Base-by-base conservation (phyloP, 2,797 vertebrate species). In the Scyliorhinus canicula region DNA sequence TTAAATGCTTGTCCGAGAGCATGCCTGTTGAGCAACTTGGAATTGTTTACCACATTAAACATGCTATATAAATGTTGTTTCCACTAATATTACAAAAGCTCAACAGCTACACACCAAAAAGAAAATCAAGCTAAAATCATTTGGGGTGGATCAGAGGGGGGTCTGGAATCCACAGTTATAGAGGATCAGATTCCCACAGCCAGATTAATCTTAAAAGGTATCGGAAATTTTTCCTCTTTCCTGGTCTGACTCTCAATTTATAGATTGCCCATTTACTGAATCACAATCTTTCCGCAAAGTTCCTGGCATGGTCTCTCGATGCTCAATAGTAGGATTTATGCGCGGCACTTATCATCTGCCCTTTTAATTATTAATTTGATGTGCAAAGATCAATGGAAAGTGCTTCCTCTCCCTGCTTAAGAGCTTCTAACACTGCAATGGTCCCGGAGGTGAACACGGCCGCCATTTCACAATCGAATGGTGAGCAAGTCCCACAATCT, bases 281-380 rank as follows among this genome's bases (percentile, higher is more conserved):
- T 91, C 57, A 91, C 14, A 91, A 57, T 26, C 57, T 40, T 91
- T 65, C 19, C n/a, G 57, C 88, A 91, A 91, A 65, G 88, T 65
- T n/a, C 19, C n/a, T 65, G 60, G 35, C 60, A 63, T 28, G 9
- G 60, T 40, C n/a, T 91, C 40, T 91, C 7, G 21, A 44, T 26
- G 14, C 7, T 63, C 88, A 91, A 44, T 44, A 24, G 40, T n/a
- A 91, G 21, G n/a, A 44, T 65, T 63, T 65, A 65, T 91, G 88
- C 21, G 24, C 88, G 44, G 57, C 88, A 65, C 60, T 91, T 65
- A 91, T 4, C 1, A 24, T 28, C 40, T 65, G n/a, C 7, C 24
- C 40, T 44, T 91, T 91, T 24, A 91, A 91, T 65, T 91, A 91
- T 91, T 65, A 65, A 91, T 91, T 44, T 65, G 57, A 91, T 91